Percentiles rank a stretch among this genome's conserved stretches.
Conservation (phyloP, 1,140 invertebrate genomes). For the Capitella teleta region DNA sequence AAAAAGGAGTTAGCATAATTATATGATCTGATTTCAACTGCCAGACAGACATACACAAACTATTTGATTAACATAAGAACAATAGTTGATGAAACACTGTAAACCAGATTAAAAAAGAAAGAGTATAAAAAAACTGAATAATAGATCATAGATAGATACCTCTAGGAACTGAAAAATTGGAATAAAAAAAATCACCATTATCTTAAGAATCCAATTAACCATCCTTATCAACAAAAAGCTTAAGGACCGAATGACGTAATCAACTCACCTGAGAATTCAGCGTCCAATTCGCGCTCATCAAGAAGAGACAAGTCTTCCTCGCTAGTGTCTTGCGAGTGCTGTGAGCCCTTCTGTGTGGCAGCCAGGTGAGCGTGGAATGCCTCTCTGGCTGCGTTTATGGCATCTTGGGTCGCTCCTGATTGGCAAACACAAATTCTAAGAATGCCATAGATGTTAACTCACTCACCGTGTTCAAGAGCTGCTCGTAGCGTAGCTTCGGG, state of each 20-base stretch:
- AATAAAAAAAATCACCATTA: no score
- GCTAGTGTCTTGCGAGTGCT: constrained; percentile 66
- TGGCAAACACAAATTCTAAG: background rate
- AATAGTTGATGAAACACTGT: no score
- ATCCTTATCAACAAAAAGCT: background rate
- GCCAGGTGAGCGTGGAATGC: constrained; percentile 85
- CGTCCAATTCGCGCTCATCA: constrained; percentile 84
- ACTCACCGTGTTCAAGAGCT: constrained; percentile 64
- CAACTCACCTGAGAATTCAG: constrained; percentile 52
- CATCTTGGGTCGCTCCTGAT: constrained; percentile 69
- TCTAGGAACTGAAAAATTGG: no score
- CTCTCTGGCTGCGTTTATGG: constrained; percentile 78
- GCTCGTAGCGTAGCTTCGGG: constrained; percentile 83
- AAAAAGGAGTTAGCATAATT: no score
- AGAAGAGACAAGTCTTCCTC: constrained; percentile 61
- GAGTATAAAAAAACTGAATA: no score
- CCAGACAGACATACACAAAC: no score
- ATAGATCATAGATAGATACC: no score
- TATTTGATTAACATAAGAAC: no score
- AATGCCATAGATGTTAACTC: background rate
- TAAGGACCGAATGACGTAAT: background rate
- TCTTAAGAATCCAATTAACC: no score
- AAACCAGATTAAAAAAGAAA: no score
- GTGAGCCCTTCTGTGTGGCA: constrained; percentile 47
- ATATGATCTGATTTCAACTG: no score